phyloP scores from a whole-genome alignment of 2,113 vertebrate species.

The Ifrita kowaldi region DNA sequence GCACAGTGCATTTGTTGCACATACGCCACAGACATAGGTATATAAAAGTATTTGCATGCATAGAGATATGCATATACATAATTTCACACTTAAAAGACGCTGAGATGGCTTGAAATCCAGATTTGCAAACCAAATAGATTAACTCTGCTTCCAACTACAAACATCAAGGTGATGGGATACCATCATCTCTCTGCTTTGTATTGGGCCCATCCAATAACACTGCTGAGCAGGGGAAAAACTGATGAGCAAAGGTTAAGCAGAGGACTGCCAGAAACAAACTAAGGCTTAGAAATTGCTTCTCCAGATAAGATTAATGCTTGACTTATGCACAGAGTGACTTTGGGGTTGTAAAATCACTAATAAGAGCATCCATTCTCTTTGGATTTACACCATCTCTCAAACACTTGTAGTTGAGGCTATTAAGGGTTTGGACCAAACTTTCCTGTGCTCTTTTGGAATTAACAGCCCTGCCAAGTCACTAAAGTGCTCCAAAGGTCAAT shows the following conservation, averaged over 20 bases:
- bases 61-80: background rate
- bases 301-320: background rate
- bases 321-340: background rate
- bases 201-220: background rate
- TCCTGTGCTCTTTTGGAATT: background rate
- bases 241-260: background rate
- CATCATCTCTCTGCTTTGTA: background rate
- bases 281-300: background rate
- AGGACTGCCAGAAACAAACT: background rate
- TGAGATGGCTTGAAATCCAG: background rate
- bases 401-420: background rate
- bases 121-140: background rate
- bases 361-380: background rate
- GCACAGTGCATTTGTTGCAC: background rate
- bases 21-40: background rate
- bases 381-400: background rate
- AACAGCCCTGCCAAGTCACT: background rate
- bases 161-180: background rate
- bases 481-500: conserved; percentile 53
- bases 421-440: background rate
- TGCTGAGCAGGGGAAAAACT: background rate
- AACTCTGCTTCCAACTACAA: background rate
- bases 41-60: background rate
- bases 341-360: background rate
- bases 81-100: background rate